Evolutionary conservation across 2,113 vertebrate species (phyloP).

Genomic region (Craseonycteris thonglongyai): DNA sequence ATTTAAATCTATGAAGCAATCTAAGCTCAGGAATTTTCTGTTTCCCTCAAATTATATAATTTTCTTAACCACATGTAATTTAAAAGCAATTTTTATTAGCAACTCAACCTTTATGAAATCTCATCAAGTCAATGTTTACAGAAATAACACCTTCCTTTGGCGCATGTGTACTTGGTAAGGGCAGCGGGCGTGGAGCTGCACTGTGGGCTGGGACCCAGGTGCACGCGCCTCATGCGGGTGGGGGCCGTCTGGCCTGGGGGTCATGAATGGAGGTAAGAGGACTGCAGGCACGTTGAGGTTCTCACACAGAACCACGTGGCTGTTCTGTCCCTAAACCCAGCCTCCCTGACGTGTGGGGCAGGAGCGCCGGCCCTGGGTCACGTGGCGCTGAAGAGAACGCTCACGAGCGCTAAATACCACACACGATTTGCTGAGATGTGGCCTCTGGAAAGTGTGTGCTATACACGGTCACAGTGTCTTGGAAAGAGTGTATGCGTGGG

Average conservation of each 20-base stretch:
- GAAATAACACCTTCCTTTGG: neutral
- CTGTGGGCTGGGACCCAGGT: too few species aligned
- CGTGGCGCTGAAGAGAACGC: neutral
- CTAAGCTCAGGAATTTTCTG: neutral
- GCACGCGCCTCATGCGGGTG: too few species aligned
- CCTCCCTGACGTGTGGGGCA: neutral
- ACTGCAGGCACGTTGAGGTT: too few species aligned
- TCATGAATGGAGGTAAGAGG: too few species aligned
- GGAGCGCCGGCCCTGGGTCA: neutral
- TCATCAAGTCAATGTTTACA: neutral
- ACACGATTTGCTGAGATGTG: neutral
- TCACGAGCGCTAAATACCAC: neutral
- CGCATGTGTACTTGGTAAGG: neutral
- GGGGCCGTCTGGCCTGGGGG: too few species aligned
- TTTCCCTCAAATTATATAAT: neutral
- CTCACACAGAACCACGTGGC: neutral
- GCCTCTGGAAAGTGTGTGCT: neutral
- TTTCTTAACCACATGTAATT: neutral
- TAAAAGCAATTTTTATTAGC: neutral
- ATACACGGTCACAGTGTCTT: conserved; percentile 29
- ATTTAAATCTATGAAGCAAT: neutral
- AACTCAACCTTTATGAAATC: neutral
- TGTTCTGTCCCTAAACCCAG: neutral
- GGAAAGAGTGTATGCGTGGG: neutral
- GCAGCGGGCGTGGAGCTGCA: too few species aligned